A percentile compares a stretch with the other conserved stretches of the same genome.
phyloP scores from a whole-genome alignment of 2,888 invertebrate species.

The Drosophila paramelanica region DNA sequence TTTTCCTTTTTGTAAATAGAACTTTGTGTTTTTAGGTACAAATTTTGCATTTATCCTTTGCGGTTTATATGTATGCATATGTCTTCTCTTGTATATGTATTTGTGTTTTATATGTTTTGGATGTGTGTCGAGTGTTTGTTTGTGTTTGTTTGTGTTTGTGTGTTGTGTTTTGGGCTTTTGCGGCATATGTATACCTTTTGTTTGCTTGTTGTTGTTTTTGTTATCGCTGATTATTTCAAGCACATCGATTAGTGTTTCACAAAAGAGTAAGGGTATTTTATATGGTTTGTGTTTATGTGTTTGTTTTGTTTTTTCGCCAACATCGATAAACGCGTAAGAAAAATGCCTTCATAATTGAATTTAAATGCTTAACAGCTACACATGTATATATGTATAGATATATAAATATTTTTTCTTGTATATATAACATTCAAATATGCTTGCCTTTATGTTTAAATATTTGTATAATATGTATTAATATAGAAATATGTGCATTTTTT shows the following conservation, averaged over 20 bases:
- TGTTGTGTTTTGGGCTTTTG: conserved; percentile 24
- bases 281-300: conserved; percentile 6
- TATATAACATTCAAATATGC: conserved; percentile 48
- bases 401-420: conserved; percentile 20
- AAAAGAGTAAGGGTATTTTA: conserved; percentile 26
- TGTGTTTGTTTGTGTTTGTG: conserved; percentile 13
- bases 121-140: conserved; percentile 11
- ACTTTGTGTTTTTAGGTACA: conserved; percentile 61
- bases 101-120: conserved; percentile 9
- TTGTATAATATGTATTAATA: conserved; percentile 24
- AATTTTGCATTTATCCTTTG: conserved; percentile 59
- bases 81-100: conserved; percentile 50
- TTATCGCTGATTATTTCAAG: conserved; percentile 57
- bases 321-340: conserved; percentile 63
- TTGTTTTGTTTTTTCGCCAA: conserved; percentile 31
- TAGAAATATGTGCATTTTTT: conserved; percentile 30
- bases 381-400: conserved; percentile 60
- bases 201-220: conserved; percentile 25
- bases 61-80: conserved; percentile 38
- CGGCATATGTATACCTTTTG: conserved; percentile 75
- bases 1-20: conserved; percentile 52
- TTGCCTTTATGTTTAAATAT: conserved; percentile 28
- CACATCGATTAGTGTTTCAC: conserved; percentile 57
- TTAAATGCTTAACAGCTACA: conserved; percentile 74
- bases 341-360: conserved; percentile 70